These are phyloP conservation scores for Elegia similella DNA, from an alignment of 2,888 invertebrate species.

Conservation along the genomic window DNA sequence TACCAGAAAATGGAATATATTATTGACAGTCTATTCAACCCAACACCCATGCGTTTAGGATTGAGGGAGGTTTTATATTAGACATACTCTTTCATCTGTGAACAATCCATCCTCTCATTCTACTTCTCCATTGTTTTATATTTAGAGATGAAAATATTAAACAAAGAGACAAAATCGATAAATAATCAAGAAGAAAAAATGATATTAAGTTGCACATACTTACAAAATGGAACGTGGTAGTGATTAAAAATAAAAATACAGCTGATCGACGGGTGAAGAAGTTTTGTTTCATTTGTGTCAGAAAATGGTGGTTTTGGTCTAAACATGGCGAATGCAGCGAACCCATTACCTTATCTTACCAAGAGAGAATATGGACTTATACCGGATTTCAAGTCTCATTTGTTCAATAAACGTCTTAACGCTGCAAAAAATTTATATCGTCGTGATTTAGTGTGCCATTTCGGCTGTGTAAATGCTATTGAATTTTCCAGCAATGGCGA, in stretches of 20 bases:
- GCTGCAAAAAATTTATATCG: conserved; percentile 89
- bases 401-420: conserved; percentile 83
- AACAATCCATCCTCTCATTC: too few species aligned
- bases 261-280: conserved; percentile 60
- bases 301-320: conserved; percentile 68
- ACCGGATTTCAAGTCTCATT: conserved; percentile 80
- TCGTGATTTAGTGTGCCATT: conserved; percentile 93
- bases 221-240: conserved; percentile 38
- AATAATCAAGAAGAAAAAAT: background rate
- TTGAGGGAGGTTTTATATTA: too few species aligned
- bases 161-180: too few species aligned
- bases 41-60: too few species aligned
- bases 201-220: background rate
- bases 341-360: conserved; percentile 82
- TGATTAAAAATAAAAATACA: conserved; percentile 72
- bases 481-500: conserved; percentile 95
- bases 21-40: too few species aligned
- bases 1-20: too few species aligned
- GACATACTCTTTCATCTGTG: too few species aligned
- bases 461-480: conserved; percentile 97
- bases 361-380: conserved; percentile 83
- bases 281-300: conserved; percentile 46
- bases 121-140: too few species aligned
- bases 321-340: conserved; percentile 77
- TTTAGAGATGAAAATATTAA: too few species aligned